phyloP scores from a whole-genome alignment of 1,140 invertebrate species.

The Apocrypta bakeri region DNA sequence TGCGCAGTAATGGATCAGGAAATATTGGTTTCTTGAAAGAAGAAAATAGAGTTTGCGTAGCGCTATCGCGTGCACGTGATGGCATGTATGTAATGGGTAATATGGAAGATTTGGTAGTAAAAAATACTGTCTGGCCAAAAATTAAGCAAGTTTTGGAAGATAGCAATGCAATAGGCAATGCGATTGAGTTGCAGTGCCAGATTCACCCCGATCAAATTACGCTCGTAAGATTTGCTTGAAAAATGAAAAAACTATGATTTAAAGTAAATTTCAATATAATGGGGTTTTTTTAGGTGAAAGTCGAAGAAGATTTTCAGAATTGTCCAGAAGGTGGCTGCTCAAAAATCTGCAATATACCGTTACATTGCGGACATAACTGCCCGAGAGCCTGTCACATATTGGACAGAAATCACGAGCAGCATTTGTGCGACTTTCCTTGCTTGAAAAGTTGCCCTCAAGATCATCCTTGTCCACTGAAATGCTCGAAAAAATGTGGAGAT shows the following conservation, averaged over 20 bases:
- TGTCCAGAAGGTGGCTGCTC: conserved; percentile 23
- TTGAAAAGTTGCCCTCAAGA: neutral
- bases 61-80: conserved; percentile 86
- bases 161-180: conserved; percentile 69
- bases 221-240: neutral
- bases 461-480: conserved; percentile 5
- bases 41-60: conserved; percentile 79
- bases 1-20: conserved; percentile 82
- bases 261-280: neutral
- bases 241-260: neutral
- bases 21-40: conserved; percentile 86
- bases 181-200: conserved; percentile 10
- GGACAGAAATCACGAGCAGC: neutral
- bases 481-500: neutral
- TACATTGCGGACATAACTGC: conserved; percentile 23
- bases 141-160: conserved; percentile 72
- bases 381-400: conserved; percentile 12
- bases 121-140: conserved; percentile 75
- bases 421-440: neutral
- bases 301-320: conserved; percentile 7
- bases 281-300: neutral
- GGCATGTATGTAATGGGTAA: conserved; percentile 83
- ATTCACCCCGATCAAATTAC: conserved; percentile 8
- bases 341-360: neutral
- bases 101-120: conserved; percentile 76